Base-by-base conservation (phyloP, 2,888 invertebrate genomes). In the Theretra japonica region DNA sequence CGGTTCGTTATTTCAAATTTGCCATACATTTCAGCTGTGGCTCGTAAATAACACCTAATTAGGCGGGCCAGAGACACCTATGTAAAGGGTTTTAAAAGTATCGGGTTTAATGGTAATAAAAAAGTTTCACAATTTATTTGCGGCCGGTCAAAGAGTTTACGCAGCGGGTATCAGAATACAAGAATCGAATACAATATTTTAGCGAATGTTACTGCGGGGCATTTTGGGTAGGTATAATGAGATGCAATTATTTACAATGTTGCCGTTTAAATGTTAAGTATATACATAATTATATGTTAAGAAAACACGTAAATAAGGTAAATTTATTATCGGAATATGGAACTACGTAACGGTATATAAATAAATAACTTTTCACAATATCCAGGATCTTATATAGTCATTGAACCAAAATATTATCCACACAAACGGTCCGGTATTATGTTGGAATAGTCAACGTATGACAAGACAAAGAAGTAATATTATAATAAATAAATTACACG, bases 161-260 rank as follows among this genome's bases (percentile, higher is more conserved):
- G 15, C 65, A 23, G 65, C 48, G 65, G 41, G 65, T 65, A 65
- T 48, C 65, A 21, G 21, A 62, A 62, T 33, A 62, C 62, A 65
- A 65, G 41, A 48, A 65, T 48, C 65, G 23, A 65, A 65, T 48
- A 23, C 65, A 65, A 65, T 65, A 65, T 65, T 65, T 65, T 65
- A 65, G 62, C 41, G 21, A 65, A 65, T 65, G 23, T 65, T 41
- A 65, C 48, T 65, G 62, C 62, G 62, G 62, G 41, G 0, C 8
- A 19, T 60, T 33, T 65, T 65, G 17, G 41, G 60, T 41, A 41
- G 41, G 62, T 62, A 62, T 33, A 62, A 62, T 41, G 21, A 65
- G 23, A 48, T 23, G 41, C 6, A 65, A 65, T 65, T 48, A 48
- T 25, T 23, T 48, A 48, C 65, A 65, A 65, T 65, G 41, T 65